These are phyloP conservation scores for Chrysolina oricalcia DNA, from an alignment of 2,888 invertebrate genomes.

Conservation along the genomic window DNA sequence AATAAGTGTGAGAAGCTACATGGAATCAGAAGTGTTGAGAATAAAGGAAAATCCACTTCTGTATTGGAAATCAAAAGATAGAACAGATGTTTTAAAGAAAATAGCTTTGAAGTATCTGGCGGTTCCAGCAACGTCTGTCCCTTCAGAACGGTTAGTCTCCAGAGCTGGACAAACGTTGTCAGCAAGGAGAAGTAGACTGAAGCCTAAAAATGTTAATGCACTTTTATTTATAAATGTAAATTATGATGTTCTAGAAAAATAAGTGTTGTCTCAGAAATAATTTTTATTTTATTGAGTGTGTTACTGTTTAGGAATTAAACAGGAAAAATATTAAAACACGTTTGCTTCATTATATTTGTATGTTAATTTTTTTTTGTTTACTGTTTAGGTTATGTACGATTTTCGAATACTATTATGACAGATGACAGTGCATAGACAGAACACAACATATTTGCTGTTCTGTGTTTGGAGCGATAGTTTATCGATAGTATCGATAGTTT, in stretches of 20 bases:
- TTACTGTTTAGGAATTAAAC: too few species aligned
- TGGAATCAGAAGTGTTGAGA: conserved; percentile 19
- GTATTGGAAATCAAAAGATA: conserved; percentile 20
- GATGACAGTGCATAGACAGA: too few species aligned
- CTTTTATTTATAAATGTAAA: conserved; percentile 28
- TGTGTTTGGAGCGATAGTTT: too few species aligned
- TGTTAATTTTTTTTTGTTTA: too few species aligned
- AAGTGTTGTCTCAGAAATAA: too few species aligned
- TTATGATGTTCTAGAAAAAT: conserved; percentile 15
- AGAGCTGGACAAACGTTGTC: conserved; percentile 19
- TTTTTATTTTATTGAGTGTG: too few species aligned
- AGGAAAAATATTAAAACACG: too few species aligned
- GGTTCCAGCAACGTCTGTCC: conserved; percentile 29
- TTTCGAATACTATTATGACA: too few species aligned
- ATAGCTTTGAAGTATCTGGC: conserved; percentile 14
- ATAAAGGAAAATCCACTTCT: conserved; percentile 10
- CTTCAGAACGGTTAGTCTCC: conserved; percentile 28
- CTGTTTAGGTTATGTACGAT: too few species aligned
- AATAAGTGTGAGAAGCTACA: conserved; percentile 16
- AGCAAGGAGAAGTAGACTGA: conserved; percentile 28
- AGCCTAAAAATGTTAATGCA: conserved; percentile 31
- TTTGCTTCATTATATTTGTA: too few species aligned
- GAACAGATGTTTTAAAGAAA: not conserved
- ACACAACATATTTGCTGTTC: too few species aligned
- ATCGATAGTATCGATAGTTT: too few species aligned